phyloP scores from a whole-genome alignment of 2,888 invertebrate species.

The Dicyrtomina minuta region DNA sequence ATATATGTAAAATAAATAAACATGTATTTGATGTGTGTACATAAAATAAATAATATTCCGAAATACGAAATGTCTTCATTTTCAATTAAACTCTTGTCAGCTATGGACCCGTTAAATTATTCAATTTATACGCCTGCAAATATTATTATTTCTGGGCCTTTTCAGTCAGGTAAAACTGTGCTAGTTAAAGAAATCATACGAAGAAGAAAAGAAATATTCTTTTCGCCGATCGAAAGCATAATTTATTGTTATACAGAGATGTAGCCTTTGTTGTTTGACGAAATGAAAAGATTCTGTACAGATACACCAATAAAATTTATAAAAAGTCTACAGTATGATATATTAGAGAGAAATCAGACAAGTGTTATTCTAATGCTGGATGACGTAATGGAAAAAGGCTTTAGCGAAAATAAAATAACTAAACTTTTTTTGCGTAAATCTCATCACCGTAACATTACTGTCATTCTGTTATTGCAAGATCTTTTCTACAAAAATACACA shows the following conservation, averaged over 20 bases:
- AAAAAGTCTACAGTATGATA: neutral
- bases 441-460: neutral
- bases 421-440: neutral
- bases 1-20: no score
- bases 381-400: neutral
- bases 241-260: slow-evolving; percentile 2
- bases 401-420: neutral
- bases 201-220: neutral
- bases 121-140: neutral
- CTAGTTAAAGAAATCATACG: neutral
- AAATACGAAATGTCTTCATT: no score
- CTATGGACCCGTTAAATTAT: no score
- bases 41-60: no score
- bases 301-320: no score
- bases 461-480: neutral
- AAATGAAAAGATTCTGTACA: no score
- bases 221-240: neutral
- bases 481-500: neutral
- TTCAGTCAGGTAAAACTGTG: neutral
- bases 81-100: no score
- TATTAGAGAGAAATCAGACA: neutral
- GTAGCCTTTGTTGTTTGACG: neutral
- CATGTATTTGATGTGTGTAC: no score
- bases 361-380: neutral
- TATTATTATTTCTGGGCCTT: neutral